Evolutionary conservation across 2,113 vertebrate species (phyloP).

Genomic region (Pampusana beccarii): DNA sequence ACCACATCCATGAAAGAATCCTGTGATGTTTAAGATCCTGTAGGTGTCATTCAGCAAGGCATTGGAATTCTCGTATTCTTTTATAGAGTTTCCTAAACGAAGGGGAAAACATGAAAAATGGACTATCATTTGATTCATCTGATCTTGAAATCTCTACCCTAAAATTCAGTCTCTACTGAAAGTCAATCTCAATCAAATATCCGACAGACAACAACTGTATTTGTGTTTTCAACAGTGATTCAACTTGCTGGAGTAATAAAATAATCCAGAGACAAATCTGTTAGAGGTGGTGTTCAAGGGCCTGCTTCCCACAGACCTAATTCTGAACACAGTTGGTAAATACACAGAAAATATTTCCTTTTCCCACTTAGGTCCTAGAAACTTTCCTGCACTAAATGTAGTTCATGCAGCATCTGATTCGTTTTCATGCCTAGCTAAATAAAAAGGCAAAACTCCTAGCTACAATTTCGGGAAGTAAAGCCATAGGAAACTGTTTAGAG

Average conservation of each 20-base stretch:
- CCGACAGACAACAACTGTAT: not conserved
- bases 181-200: not conserved
- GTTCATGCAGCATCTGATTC: not conserved
- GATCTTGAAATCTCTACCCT: not conserved
- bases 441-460: not conserved
- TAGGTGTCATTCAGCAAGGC: conserved; percentile 82
- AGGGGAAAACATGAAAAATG: not conserved
- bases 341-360: not conserved
- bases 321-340: not conserved
- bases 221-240: not conserved
- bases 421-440: not conserved
- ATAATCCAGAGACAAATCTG: not conserved
- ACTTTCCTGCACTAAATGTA: not conserved
- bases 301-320: not conserved
- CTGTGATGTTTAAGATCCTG: conserved; percentile 78
- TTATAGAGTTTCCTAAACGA: conserved; percentile 81
- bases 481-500: not conserved
- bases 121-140: not conserved
- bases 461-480: not conserved
- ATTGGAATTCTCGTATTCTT: conserved; percentile 82
- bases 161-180: not conserved
- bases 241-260: not conserved
- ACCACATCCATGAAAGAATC: conserved; percentile 90
- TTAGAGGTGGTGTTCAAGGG: not conserved
- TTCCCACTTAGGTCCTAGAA: not conserved